A percentile compares a stretch with the other conserved stretches of the same genome.
These are phyloP conservation scores for Mormyrus proboscirostris DNA, from an alignment of 2,797 vertebrate species.

Conservation along the genomic window DNA sequence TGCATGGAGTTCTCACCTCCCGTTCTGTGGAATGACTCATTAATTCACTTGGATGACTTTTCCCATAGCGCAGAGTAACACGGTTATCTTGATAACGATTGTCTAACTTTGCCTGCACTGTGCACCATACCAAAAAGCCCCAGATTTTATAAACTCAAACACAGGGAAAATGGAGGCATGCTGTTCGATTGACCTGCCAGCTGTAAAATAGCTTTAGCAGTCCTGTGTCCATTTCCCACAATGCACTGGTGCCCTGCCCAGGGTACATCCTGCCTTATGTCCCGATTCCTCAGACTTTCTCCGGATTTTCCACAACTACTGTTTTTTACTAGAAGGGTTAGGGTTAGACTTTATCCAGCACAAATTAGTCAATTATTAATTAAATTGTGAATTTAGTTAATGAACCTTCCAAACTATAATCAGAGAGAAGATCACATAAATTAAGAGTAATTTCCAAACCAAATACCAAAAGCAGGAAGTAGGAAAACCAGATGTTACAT, in stretches of 20 bases:
- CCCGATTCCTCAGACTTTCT: not conserved
- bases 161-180: not conserved
- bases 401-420: not conserved
- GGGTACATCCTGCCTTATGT: not conserved
- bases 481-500: not conserved
- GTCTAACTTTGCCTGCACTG: not conserved
- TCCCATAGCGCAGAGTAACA: not conserved
- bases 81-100: not conserved
- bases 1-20: not conserved
- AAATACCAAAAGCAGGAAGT: not conserved
- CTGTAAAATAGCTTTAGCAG: not conserved
- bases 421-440: not conserved
- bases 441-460: not conserved
- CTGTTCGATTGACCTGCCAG: not conserved
- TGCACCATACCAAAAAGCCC: not conserved
- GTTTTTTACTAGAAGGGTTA: not conserved
- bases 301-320: not conserved
- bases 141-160: not conserved
- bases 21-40: not conserved
- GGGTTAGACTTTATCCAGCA: not conserved
- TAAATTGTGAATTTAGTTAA: not conserved
- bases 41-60: not conserved
- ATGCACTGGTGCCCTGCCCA: not conserved
- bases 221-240: slow-evolving; percentile 31
- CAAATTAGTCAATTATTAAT: not conserved